Conservation (phyloP, 2,888 invertebrate species). For the Hypena proboscidalis region DNA sequence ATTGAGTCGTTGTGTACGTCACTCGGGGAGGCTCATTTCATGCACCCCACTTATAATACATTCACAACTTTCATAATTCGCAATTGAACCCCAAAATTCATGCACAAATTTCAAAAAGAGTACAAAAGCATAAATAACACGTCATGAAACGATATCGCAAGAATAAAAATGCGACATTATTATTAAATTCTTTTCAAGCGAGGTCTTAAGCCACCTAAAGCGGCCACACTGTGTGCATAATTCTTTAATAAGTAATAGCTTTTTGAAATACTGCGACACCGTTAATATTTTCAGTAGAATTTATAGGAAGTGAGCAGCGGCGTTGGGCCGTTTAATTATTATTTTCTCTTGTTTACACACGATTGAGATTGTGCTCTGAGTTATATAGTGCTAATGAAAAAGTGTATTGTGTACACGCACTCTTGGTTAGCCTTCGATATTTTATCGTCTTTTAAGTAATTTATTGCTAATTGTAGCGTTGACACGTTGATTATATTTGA, state of each 20-base stretch:
- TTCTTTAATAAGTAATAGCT: conserved; percentile 69
- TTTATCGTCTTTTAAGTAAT: background rate
- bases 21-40: no score
- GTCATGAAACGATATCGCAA: conserved; percentile 36
- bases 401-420: conserved; percentile 38
- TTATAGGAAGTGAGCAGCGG: conserved; percentile 62
- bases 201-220: conserved; percentile 52
- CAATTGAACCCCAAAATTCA: no score
- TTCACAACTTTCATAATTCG: no score
- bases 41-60: no score
- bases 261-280: conserved; percentile 68
- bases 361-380: conserved; percentile 62
- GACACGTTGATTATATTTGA: background rate
- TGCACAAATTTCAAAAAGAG: conserved; percentile 8
- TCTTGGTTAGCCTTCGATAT: conserved; percentile 1
- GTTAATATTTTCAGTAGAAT: conserved; percentile 64
- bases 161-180: conserved; percentile 55
- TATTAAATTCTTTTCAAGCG: conserved; percentile 59
- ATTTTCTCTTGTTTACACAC: conserved; percentile 73
- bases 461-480: background rate
- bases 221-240: conserved; percentile 64
- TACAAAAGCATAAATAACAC: conserved; percentile 35
- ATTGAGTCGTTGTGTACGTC: no score
- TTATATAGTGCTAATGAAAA: conserved; percentile 64
- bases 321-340: conserved; percentile 65